Base-by-base conservation (phyloP, 2,113 vertebrate species). In the Oreochromis spilurus region DNA sequence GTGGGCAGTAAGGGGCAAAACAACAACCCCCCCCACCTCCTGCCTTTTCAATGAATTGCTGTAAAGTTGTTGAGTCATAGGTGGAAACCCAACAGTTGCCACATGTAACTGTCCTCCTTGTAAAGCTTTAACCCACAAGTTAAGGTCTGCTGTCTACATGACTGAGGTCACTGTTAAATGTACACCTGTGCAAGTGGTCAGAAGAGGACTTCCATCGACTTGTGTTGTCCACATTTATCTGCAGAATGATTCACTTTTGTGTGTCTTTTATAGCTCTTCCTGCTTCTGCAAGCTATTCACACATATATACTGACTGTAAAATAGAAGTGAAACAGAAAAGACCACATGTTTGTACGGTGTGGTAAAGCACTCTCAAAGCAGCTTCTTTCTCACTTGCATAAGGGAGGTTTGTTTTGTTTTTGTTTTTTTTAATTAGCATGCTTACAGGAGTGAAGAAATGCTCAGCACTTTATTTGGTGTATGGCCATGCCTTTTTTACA, bases 1-100 rank as follows among this genome's bases (percentile, higher is more conserved):
- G 34, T 65, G 60, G 10, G 60, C 60, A n/a, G 60, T 38, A 38
- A 65, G 10, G 60, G 60, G 34, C 29, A 60, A 60, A 60, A 58
- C 17, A 2, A 0, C 0, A 3, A 3, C 26, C 24, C 24, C 24
- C 24, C 13, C 54, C 19, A 19, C 57, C 9, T 60, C 29, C 29
- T 60, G 57, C 57, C 29, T 60, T 60, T 60, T 34, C 29, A 60
- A 29, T 34, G 16, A 29, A 60, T 34, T 60, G 57, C 29, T 65
- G 5, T 65, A 36, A 65, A 36, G 60, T n/a, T 65, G 34, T 21
- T 67, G 62, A 70, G 36, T 24, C n/a, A 21, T 70, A 14, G 62
- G 7, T 43, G n/a, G 62, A 70, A 70, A 70, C 12, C n/a, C 62
- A 70, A 70, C 36, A 13, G n/a, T 43, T 40, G 62, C 12, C n/a